Conservation (phyloP, 64 coral and sea anemone genomes). For the Anthopleura sola region DNA sequence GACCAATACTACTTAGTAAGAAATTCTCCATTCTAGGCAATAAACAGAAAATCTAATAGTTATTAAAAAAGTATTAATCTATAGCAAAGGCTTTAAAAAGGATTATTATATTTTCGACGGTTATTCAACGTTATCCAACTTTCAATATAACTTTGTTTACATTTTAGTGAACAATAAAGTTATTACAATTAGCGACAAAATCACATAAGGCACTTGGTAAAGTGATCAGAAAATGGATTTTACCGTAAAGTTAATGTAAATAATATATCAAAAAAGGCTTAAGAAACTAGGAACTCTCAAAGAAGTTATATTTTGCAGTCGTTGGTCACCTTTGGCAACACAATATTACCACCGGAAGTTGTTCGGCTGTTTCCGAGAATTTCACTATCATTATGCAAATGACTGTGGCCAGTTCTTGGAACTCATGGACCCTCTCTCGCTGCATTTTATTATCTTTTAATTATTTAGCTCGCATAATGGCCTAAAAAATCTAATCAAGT, state of each 20-base stretch:
- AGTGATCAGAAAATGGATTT: not conserved
- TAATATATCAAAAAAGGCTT: not conserved
- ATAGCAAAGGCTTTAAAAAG: not conserved
- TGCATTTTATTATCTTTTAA: not conserved
- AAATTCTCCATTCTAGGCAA: not conserved
- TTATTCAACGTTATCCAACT: not conserved
- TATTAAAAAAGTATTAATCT: not conserved
- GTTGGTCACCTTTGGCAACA: not conserved
- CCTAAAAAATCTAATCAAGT: not conserved
- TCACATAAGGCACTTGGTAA: not conserved
- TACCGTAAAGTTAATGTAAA: not conserved
- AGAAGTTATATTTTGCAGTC: not conserved
- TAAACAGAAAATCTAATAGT: not conserved
- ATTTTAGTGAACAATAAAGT: not conserved
- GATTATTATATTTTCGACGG: not conserved
- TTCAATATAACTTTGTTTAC: constrained; percentile 6
- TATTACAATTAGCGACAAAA: not conserved
- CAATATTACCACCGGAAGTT: constrained; percentile 7
- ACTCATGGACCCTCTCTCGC: not conserved
- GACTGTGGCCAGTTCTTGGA: not conserved
- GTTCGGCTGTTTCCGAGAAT: constrained; percentile 10
- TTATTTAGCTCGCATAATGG: not conserved
- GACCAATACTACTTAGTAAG: not conserved
- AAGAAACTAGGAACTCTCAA: not conserved
- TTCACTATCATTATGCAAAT: constrained; percentile 4